A percentile compares a stretch with the other conserved stretches of the same genome.
These are phyloP conservation scores for Chunga burmeisteri DNA, from an alignment of 2,113 vertebrate species.

Conservation along the genomic window DNA sequence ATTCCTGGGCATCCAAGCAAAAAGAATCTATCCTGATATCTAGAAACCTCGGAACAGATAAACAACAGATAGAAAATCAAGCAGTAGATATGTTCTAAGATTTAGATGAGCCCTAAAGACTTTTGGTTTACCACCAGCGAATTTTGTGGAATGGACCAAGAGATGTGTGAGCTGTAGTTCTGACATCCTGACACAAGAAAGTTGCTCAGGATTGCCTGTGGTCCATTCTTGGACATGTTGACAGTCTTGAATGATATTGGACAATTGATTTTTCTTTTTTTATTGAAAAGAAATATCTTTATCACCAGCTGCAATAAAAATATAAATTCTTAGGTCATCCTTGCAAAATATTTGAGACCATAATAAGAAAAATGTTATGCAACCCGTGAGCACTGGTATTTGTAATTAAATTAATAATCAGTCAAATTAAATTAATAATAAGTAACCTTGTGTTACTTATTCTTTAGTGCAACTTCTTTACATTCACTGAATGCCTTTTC, in stretches of 20 bases:
- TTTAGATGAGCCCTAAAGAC: not conserved
- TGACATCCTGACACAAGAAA: not conserved
- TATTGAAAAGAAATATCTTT: not conserved
- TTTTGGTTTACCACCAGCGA: not conserved
- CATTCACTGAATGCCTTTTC: not conserved
- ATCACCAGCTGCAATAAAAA: not conserved
- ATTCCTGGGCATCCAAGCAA: not conserved
- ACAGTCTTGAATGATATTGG: not conserved
- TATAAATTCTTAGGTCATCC: not conserved
- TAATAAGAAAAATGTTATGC: not conserved
- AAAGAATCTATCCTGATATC: not conserved
- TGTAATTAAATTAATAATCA: not conserved
- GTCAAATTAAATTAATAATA: not conserved
- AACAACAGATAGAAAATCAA: not conserved
- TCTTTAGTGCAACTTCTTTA: not conserved
- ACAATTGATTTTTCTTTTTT: not conserved
- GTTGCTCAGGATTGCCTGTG: not conserved
- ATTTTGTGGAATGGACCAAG: not conserved
- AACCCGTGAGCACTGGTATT: accelerated
- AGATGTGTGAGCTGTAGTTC: not conserved
- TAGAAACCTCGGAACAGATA: not conserved
- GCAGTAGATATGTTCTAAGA: not conserved
- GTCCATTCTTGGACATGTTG: not conserved
- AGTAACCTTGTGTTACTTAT: not conserved
- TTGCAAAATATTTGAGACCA: not conserved